Evolutionary conservation across 2,888 invertebrate genomes (phyloP), one percentile per base, ranked within the genome.

Genomic region (Ichneumoninae sp.): DNA sequence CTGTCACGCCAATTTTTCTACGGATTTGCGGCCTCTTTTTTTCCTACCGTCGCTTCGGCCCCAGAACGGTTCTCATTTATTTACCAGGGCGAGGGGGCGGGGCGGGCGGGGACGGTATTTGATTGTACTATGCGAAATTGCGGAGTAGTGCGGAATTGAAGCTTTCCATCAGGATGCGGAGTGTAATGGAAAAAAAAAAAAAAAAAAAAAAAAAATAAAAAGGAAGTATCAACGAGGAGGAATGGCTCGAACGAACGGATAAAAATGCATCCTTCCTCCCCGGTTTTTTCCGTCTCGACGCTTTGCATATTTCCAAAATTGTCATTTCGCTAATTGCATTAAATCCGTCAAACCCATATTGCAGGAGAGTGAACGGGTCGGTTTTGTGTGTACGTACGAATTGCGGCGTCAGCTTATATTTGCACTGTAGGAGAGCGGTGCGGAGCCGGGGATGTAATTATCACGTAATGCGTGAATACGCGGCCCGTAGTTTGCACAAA

Each of bases 11-110:
- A 54, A 75, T 70, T 75, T 85, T 82, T 82, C 78, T 52, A 57
- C 44, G 69, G 69, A 78, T 79, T 65, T 79, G 44, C 57, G 26
- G 5, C 33, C 74, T 81, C 40, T 74, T 78, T 81, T 66, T 83
- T 60, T 33, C n/a, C 33, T n/a, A 44, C 33, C 10, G 36, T 33
- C 47, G 22, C 75, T 30, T 75, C 65, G 7, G 50, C 50, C n/a
- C 19, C 7, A 1, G 50, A 60, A 73, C 40, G 60, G 26, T 75
- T 63, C 60, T 66, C 74, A 65, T 83, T 54, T 78, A 76, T 47
- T 70, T 60, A 36, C 60, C 33, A 57, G 26, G 3, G 13, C 4
- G 13, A 3, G 10, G 7, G 6, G 54, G 44, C 16, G 3, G 44
- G 44, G 13, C 13, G 3, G 13, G 44, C 8, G 13, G 44, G 10